These are phyloP conservation scores for Scleropages formosus DNA, from an alignment of 2,797 vertebrate genomes.

Conservation along the genomic window DNA sequence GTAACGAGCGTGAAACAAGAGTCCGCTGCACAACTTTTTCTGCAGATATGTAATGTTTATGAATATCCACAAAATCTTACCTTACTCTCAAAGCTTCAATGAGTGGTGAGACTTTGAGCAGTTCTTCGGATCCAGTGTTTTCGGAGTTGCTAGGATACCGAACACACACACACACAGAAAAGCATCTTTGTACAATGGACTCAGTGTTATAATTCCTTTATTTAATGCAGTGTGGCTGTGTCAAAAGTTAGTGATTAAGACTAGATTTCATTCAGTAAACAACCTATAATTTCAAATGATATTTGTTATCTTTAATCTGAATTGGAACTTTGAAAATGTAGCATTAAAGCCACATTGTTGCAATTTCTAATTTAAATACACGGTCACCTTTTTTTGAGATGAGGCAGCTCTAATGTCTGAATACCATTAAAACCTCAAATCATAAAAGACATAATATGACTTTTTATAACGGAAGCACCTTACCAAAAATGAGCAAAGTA, in stretches of 20 bases:
- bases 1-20: not conserved
- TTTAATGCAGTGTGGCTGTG: not conserved
- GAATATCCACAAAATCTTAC: constrained; percentile 22
- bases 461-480: too few species aligned
- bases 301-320: too few species aligned
- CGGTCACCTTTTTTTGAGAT: too few species aligned
- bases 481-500: too few species aligned
- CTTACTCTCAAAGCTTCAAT: constrained; percentile 43
- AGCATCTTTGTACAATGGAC: constrained; percentile 37
- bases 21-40: not conserved
- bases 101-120: constrained; percentile 22
- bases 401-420: too few species aligned
- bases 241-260: not conserved
- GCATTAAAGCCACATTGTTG: too few species aligned
- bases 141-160: constrained; percentile 62
- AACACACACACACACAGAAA: constrained; percentile 47
- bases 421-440: too few species aligned
- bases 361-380: too few species aligned
- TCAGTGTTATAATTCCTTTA: not conserved
- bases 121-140: constrained; percentile 46
- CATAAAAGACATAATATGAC: too few species aligned
- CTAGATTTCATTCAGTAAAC: not conserved
- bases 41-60: not conserved
- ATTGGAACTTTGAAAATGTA: too few species aligned
- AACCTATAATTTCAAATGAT: not conserved